These are phyloP conservation scores for Monomorium pharaonis DNA, from an alignment of 1,140 invertebrate species.

Conservation along the genomic window DNA sequence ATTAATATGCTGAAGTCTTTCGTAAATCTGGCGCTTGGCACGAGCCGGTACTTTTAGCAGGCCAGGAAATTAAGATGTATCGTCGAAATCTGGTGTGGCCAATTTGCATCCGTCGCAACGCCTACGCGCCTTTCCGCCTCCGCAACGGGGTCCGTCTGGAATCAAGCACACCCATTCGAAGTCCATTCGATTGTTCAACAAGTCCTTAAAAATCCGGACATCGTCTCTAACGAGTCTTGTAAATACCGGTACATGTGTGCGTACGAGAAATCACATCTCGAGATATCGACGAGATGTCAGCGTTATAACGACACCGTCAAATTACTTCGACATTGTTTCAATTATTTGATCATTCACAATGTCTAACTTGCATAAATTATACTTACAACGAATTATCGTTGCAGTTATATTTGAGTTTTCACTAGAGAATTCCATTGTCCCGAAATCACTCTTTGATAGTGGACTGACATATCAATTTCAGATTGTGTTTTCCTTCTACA, in stretches of 20 bases:
- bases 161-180: slow-evolving; percentile 69
- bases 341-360: background rate
- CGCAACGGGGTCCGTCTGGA: slow-evolving; percentile 75
- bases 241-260: slow-evolving; percentile 1
- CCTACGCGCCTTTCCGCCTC: slow-evolving; percentile 80
- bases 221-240: slow-evolving; percentile 42
- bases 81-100: slow-evolving; percentile 82
- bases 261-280: slow-evolving; percentile 4
- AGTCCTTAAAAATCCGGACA: slow-evolving; percentile 57
- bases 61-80: slow-evolving; percentile 84
- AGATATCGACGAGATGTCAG: background rate
- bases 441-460: background rate
- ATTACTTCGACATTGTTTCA: background rate
- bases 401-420: background rate
- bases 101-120: slow-evolving; percentile 84
- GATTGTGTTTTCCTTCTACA: background rate
- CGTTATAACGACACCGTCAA: background rate
- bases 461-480: background rate
- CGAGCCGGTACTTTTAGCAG: slow-evolving; percentile 76
- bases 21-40: slow-evolving; percentile 47
- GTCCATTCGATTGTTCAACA: slow-evolving; percentile 67
- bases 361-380: background rate
- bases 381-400: background rate
- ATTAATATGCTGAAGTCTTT: slow-evolving; percentile 48
- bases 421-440: background rate